Conservation (phyloP, 2,113 vertebrate species). For the Perca schrenkii region DNA sequence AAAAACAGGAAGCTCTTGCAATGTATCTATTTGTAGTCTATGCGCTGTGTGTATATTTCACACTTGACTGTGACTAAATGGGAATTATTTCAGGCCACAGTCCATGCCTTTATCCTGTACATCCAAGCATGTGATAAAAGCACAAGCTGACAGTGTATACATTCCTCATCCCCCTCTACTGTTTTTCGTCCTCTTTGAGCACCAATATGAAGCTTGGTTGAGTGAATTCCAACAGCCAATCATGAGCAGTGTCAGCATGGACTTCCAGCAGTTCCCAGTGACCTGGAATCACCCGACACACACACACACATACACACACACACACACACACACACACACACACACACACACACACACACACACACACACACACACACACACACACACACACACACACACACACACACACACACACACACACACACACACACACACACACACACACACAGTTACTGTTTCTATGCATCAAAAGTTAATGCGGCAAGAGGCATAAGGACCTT, state of each 20-base stretch:
- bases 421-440: too few relatives aligned
- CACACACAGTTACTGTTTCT: neutral
- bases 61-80: slow-evolving; percentile 26
- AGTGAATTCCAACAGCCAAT: slow-evolving; percentile 32
- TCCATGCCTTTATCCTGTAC: slow-evolving; percentile 3
- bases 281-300: slow-evolving; percentile 67
- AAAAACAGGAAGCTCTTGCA: neutral
- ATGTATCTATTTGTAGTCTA: neutral
- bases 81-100: slow-evolving; percentile 25
- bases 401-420: too few relatives aligned
- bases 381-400: too few relatives aligned
- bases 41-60: slow-evolving; percentile 18
- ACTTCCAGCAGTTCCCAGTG: slow-evolving; percentile 52
- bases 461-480: neutral
- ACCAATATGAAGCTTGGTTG: slow-evolving; percentile 24
- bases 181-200: slow-evolving; percentile 20
- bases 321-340: too few relatives aligned
- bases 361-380: too few relatives aligned
- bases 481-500: neutral
- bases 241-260: neutral
- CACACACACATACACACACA: too few relatives aligned
- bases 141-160: slow-evolving; percentile 41
- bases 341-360: too few relatives aligned
- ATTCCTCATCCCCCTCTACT: slow-evolving; percentile 24
- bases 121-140: slow-evolving; percentile 49